Base-by-base conservation (phyloP, 2,797 vertebrate genomes). In the Oryzias dopingdopingensis region DNA sequence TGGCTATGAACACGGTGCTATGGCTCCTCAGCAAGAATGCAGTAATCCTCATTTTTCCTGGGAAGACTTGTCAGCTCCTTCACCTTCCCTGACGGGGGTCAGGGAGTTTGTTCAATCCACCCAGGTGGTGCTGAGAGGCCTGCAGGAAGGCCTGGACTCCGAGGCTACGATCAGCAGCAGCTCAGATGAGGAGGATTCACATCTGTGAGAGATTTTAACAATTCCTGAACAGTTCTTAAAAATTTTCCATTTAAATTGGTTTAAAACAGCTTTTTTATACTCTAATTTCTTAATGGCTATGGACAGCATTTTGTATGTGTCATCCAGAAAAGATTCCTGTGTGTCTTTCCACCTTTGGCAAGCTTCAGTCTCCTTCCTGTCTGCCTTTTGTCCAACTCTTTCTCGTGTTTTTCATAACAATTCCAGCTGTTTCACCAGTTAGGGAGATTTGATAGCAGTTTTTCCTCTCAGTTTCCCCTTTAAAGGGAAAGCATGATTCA, bases 81-180 rank as follows among this genome's bases (percentile, higher is more conserved):
- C 41, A 2, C 79, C 74, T 17, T 73, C 80, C 12, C 76, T 88
- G 49, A 23, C 41, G 24, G 92, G 94, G 76, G 72, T 96, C 56
- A 73, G 76, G 55, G 90, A 86, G 41, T 94, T 96, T 82, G 90
- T 84, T 43, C 77, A 63, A 61, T 90, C 82, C 67, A 59, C 90
- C 50, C 86, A 86, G 76, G 86, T 83, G 23, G 76, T 94, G 60
- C 84, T 97, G 65, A 90, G 85, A 50, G 87, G 82, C 0, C 84
- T 94, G 61, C 90, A 94, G 88, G 89, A 91, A 64, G 89, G 85
- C 61, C 76, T 96, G 86, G 96, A 97, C 88, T 97, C 96, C 0
- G 96, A 98, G 56, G 95, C 92, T 63, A 98, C 96, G 0, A 94
- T 89, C 63, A 95, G 93, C 92, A 96, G 95, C 88, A 96, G 96